A percentile compares a stretch with the other conserved stretches of the same genome.
These are phyloP conservation scores for Chanos chanos DNA, from an alignment of 2,797 vertebrate species.

Conservation along the genomic window DNA sequence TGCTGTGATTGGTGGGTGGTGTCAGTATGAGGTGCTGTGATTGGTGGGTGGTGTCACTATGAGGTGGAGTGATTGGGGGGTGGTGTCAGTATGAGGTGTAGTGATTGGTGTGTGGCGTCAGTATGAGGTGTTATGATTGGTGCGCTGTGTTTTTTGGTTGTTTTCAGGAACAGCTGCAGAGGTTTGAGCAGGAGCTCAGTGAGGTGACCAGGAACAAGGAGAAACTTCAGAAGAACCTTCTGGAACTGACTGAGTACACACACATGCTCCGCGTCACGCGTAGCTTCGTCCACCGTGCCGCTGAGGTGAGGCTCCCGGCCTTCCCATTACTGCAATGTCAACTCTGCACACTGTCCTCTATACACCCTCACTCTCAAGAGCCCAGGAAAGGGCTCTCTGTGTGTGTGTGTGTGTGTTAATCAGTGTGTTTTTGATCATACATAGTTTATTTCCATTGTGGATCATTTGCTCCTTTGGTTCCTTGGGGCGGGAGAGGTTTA, in stretches of 20 bases:
- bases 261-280: constrained; percentile 87
- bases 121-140: too few relatives aligned
- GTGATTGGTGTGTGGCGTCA: too few relatives aligned
- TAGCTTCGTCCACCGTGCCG: constrained; percentile 74
- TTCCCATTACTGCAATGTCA: too few relatives aligned
- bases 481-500: too few relatives aligned
- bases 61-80: too few relatives aligned
- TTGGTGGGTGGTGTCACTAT: too few relatives aligned
- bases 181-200: constrained; percentile 86
- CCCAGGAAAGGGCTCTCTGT: neutral
- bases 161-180: constrained; percentile 89
- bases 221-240: constrained; percentile 86
- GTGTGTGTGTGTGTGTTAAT: constrained; percentile 5
- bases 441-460: too few relatives aligned
- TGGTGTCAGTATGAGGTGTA: too few relatives aligned
- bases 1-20: too few relatives aligned
- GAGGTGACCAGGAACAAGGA: constrained; percentile 95
- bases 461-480: too few relatives aligned
- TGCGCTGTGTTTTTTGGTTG: neutral
- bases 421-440: neutral
- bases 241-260: constrained; percentile 90
- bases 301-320: constrained; percentile 79
- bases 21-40: too few relatives aligned
- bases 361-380: neutral
- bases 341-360: too few relatives aligned